These are phyloP conservation scores for Himantopus leucocephalus DNA, from an alignment of 2,113 vertebrate species.

Conservation along the genomic window DNA sequence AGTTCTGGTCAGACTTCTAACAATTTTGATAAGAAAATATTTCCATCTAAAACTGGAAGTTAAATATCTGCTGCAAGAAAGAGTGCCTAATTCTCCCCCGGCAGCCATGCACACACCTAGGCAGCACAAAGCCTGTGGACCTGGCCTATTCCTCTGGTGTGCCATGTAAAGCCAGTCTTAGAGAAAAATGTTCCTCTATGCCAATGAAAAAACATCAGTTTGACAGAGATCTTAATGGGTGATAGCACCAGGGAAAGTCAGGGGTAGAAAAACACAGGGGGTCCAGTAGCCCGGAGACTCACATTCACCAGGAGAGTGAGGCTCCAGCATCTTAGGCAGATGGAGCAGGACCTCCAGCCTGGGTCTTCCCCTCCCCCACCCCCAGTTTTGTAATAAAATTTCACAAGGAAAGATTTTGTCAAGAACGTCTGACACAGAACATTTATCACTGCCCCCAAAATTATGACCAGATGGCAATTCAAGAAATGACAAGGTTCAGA, in stretches of 20 bases:
- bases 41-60: background rate
- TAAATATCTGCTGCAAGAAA: background rate
- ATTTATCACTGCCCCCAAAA: background rate
- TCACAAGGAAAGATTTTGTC: background rate
- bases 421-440: background rate
- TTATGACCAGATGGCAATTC: background rate
- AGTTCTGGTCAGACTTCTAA: background rate
- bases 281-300: background rate
- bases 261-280: background rate
- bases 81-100: background rate
- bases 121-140: background rate
- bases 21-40: background rate
- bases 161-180: background rate
- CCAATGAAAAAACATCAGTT: background rate
- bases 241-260: background rate
- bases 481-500: background rate
- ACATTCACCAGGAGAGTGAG: background rate
- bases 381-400: background rate
- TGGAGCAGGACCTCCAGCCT: background rate
- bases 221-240: background rate
- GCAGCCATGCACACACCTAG: background rate
- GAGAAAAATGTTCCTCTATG: background rate
- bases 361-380: background rate
- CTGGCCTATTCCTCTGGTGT: background rate
- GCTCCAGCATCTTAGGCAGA: background rate